A percentile compares a stretch with the other conserved stretches of the same genome.
Conservation (phyloP, 2,113 vertebrate genomes). For the Silurus meridionalis region DNA sequence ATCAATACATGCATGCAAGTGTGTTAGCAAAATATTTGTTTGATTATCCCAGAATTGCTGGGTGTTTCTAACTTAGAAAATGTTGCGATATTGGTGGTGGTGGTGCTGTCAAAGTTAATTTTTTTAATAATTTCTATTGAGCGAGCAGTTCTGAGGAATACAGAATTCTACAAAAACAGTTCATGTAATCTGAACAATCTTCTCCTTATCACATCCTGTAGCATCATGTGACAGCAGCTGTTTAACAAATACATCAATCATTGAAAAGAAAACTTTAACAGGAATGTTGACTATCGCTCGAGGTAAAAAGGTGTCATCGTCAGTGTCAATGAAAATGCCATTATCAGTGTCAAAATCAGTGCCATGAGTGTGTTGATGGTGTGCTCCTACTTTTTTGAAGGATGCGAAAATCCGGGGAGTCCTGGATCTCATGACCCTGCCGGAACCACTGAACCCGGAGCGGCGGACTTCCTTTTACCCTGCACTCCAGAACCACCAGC, state of each 20-base stretch:
- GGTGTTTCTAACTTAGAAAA: neutral
- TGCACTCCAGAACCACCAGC: constrained; percentile 92
- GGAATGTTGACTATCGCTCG: neutral
- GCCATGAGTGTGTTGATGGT: neutral
- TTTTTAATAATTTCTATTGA: neutral
- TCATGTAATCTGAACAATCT: neutral
- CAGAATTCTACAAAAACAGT: neutral
- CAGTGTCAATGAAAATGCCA: too few species aligned
- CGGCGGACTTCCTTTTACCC: constrained; percentile 83
- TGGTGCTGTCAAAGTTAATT: neutral
- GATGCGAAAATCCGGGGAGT: constrained; percentile 95
- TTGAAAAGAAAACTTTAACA: neutral
- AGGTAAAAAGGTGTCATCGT: neutral
- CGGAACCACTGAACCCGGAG: constrained; percentile 88
- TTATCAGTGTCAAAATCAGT: neutral
- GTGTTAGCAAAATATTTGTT: neutral
- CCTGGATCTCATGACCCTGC: constrained; percentile 87
- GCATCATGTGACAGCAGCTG: neutral
- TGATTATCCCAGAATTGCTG: neutral
- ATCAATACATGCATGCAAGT: neutral
- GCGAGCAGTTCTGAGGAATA: neutral
- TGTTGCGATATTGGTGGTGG: too few species aligned
- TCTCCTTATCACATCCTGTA: neutral
- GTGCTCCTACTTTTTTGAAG: constrained; percentile 91
- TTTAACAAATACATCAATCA: neutral